Evolutionary conservation across 2,113 vertebrate genomes (phyloP), one percentile per base, ranked within the genome.

Genomic region (Podocnemis expansa): DNA sequence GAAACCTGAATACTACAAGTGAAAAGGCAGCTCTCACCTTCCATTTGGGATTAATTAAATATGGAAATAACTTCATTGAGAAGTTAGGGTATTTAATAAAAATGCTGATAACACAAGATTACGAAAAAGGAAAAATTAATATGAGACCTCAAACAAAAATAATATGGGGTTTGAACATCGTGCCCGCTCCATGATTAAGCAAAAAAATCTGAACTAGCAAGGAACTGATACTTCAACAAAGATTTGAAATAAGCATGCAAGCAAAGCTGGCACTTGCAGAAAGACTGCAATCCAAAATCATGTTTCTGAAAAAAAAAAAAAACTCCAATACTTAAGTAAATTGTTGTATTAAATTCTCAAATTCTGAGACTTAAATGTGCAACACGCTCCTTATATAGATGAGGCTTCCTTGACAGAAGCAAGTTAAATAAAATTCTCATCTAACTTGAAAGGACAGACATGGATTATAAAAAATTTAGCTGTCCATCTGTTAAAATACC

Each of bases 81-180:
- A 85, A 90, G 97, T 96, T 90, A 94, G 98, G 98, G 90, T 97
- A 98, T 98, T 98, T 98, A 97, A 93, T 83, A 88, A 96, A 96
- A 89, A 95, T 79, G 91, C 96, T 80, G 38, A 89, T 96, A 97
- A 98, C 82, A 97, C 94, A 96, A 94, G 88, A 88, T 85, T 94
- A 94, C 85, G 86, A 82, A 90, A 94, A 93, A 85, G 85, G 89
- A 96, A 98, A n/a, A 94, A 94, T 93, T 41, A 84, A 80, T 85
- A 6, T 89, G 84, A 79, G 92, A 96, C 91, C 79, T 86, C 96
- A 95, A 97, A 84, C 51, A 96, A 97, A 98, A 98, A 97, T 95
- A 97, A n/a, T n/a, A n/a, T n/a, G 96, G 86, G 96, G 97, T 97
- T 97, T 97, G 97, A 98, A 97, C 97, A 96, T 95, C 82, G 88